Percentiles rank a stretch among this genome's conserved stretches.
Conservation (phyloP, 2,797 vertebrate genomes). For the Podarcis siculus region DNA sequence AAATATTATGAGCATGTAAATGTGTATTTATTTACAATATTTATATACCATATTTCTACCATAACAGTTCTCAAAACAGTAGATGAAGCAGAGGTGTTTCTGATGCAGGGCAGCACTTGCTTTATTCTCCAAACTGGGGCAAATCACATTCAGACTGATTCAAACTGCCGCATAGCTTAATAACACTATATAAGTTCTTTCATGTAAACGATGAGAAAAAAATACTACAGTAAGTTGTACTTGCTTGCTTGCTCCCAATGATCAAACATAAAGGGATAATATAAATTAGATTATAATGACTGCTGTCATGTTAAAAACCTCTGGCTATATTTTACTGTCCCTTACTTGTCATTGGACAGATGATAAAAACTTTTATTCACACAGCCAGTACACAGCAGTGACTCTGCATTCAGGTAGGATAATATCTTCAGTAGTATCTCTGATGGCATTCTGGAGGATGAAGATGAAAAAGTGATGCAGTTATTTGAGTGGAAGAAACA, state of each 20-base stretch:
- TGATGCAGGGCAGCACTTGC: neutral
- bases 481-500: neutral
- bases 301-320: neutral
- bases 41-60: neutral
- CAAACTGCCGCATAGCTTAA: neutral
- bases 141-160: neutral
- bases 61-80: neutral
- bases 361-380: conserved; percentile 83
- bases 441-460: conserved; percentile 81
- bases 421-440: conserved; percentile 88
- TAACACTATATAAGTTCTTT: neutral
- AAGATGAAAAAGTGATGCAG: conserved; percentile 11
- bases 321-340: neutral
- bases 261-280: conserved; percentile 16
- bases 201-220: neutral
- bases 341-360: conserved; percentile 89
- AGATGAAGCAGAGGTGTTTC: too few species aligned
- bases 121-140: neutral
- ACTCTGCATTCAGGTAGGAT: conserved; percentile 83
- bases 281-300: conserved; percentile 18
- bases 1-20: neutral
- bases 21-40: neutral
- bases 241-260: neutral
- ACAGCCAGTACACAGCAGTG: conserved; percentile 82
- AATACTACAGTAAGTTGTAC: too few species aligned